Percentiles rank a stretch among this genome's conserved stretches.
Evolutionary conservation across 2,888 invertebrate genomes (phyloP).

Genomic region (Drosophila demipolita): DNA sequence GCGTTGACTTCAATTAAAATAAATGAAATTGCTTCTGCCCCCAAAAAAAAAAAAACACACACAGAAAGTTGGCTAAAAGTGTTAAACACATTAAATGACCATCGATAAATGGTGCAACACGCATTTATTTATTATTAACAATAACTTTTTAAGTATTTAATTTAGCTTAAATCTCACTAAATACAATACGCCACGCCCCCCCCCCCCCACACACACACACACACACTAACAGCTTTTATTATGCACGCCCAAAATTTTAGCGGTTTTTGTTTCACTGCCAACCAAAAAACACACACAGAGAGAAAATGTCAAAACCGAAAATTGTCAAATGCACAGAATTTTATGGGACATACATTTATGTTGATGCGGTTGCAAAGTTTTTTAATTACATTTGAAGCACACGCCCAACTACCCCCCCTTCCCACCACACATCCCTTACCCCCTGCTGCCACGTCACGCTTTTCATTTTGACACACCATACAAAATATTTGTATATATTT

Average conservation of each 20-base stretch:
- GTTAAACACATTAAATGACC: slow-evolving; percentile 56
- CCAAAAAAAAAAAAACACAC: neutral
- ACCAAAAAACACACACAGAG: slow-evolving; percentile 12
- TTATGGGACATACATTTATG: slow-evolving; percentile 75
- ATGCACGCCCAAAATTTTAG: slow-evolving; percentile 43
- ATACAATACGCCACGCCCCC: slow-evolving; percentile 46
- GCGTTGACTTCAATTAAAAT: slow-evolving; percentile 66
- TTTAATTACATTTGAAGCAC: slow-evolving; percentile 75
- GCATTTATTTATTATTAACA: slow-evolving; percentile 69
- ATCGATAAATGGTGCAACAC: slow-evolving; percentile 58
- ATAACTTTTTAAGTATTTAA: slow-evolving; percentile 70
- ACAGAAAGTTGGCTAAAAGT: slow-evolving; percentile 42
- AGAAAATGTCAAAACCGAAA: slow-evolving; percentile 66
- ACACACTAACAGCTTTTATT: neutral
- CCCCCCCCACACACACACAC: no score
- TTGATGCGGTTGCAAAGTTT: slow-evolving; percentile 80
- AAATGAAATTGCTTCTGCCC: slow-evolving; percentile 57
- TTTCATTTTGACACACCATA: slow-evolving; percentile 17
- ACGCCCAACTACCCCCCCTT: neutral
- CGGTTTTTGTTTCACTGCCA: slow-evolving; percentile 40
- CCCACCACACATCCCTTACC: neutral
- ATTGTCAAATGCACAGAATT: slow-evolving; percentile 77
- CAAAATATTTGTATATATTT: slow-evolving; percentile 8
- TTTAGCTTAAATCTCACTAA: slow-evolving; percentile 57
- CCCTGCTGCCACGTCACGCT: neutral